Percentiles rank a stretch among this genome's conserved stretches.
These are phyloP conservation scores for Rhea pennata DNA, from an alignment of 2,113 vertebrate species.

Conservation along the genomic window DNA sequence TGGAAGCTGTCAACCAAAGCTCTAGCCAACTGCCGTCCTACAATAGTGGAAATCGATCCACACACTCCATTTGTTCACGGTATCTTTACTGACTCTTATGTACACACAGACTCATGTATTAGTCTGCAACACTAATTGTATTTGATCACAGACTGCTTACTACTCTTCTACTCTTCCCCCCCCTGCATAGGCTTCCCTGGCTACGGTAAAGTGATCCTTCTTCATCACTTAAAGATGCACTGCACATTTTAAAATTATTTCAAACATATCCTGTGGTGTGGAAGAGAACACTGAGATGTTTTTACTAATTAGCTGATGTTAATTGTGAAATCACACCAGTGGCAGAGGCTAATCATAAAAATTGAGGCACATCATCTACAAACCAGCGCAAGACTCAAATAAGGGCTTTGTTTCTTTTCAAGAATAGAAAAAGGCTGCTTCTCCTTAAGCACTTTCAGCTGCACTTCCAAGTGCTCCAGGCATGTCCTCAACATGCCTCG, in stretches of 20 bases:
- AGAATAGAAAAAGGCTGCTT: background rate
- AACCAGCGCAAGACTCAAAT: background rate
- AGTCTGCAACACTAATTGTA: background rate
- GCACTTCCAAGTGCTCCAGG: fast-evolving
- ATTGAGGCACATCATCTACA: background rate
- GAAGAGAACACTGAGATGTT: background rate
- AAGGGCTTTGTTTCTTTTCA: background rate
- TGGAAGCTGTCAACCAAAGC: background rate
- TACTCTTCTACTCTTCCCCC: background rate
- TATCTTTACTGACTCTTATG: background rate
- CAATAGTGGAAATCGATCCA: background rate
- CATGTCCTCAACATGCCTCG: fast-evolving
- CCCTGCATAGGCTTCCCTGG: background rate
- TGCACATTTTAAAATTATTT: background rate
- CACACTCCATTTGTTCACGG: background rate
- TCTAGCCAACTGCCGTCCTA: background rate
- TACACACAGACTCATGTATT: background rate
- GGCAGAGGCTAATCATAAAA: background rate
- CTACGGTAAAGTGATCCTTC: background rate
- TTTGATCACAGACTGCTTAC: background rate
- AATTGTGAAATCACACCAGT: background rate
- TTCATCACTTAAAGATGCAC: background rate
- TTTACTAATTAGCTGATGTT: background rate
- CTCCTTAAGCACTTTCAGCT: background rate
- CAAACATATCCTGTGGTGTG: background rate